Evolutionary conservation across 2,113 vertebrate species (phyloP).

Genomic region (Daubentonia madagascariensis): DNA sequence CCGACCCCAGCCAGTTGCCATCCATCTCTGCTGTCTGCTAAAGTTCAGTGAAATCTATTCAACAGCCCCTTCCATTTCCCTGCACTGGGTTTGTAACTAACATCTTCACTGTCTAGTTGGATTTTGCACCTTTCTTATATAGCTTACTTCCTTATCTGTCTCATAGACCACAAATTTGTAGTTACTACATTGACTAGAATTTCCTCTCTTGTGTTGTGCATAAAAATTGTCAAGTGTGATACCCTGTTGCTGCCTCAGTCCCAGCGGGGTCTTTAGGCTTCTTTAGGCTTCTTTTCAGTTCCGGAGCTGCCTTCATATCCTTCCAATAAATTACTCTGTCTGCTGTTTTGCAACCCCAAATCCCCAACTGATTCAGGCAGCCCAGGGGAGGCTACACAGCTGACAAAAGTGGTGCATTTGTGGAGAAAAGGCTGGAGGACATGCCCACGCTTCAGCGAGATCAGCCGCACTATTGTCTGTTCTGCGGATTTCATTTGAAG

Average conservation of each 20-base stretch:
- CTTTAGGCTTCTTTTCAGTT: not conserved
- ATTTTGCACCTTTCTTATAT: not conserved
- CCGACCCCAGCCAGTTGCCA: not conserved
- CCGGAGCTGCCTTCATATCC: not conserved
- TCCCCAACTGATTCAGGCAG: not conserved
- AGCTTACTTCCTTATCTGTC: slow-evolving; percentile 24
- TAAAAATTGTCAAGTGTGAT: not conserved
- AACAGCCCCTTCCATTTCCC: not conserved
- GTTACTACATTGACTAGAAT: not conserved
- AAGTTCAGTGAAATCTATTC: not conserved
- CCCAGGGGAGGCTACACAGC: not conserved
- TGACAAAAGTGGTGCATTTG: not conserved
- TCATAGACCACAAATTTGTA: not conserved
- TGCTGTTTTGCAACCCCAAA: not conserved
- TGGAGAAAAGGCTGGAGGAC: not conserved
- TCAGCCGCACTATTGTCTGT: accelerated
- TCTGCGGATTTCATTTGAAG: not conserved
- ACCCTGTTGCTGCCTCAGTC: not conserved
- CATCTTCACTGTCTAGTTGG: not conserved
- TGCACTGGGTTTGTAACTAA: not conserved
- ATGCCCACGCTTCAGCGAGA: not conserved
- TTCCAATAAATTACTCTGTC: not conserved
- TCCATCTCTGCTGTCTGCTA: not conserved
- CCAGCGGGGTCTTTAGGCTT: not conserved
- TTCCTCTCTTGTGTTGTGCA: not conserved